Conservation (phyloP, 2,888 invertebrate species). For the Actias luna region DNA sequence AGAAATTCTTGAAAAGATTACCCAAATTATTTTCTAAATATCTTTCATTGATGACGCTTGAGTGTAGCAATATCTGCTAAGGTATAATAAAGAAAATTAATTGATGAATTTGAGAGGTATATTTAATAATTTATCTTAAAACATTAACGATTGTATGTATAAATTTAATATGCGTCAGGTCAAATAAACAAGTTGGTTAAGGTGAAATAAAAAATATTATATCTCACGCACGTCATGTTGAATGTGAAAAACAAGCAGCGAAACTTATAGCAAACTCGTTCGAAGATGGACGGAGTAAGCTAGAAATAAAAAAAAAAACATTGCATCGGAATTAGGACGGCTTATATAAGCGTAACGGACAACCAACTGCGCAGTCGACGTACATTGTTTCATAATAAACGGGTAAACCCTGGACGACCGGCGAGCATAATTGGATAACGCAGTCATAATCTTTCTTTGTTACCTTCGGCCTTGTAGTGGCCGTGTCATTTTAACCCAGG, state of each 20-base stretch:
- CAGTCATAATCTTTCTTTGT: slow-evolving; percentile 58
- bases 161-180: background rate
- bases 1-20: too few species aligned
- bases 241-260: background rate
- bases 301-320: too few species aligned
- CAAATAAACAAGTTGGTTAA: background rate
- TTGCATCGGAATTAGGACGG: background rate
- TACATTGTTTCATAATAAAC: background rate
- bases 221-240: background rate
- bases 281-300: background rate
- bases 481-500: slow-evolving; percentile 37
- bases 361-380: background rate
- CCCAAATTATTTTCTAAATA: too few species aligned
- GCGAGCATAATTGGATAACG: slow-evolving; percentile 73
- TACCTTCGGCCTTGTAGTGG: slow-evolving; percentile 58
- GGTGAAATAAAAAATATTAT: background rate
- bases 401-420: slow-evolving; percentile 2
- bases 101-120: too few species aligned
- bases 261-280: background rate
- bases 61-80: too few species aligned
- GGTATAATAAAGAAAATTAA: too few species aligned
- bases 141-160: too few species aligned
- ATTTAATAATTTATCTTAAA: too few species aligned
- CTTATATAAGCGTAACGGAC: background rate
- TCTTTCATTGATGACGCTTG: too few species aligned